A percentile compares a stretch with the other conserved stretches of the same genome.
Evolutionary conservation across 2,113 vertebrate species (phyloP).

Genomic region (Antennarius striatus): DNA sequence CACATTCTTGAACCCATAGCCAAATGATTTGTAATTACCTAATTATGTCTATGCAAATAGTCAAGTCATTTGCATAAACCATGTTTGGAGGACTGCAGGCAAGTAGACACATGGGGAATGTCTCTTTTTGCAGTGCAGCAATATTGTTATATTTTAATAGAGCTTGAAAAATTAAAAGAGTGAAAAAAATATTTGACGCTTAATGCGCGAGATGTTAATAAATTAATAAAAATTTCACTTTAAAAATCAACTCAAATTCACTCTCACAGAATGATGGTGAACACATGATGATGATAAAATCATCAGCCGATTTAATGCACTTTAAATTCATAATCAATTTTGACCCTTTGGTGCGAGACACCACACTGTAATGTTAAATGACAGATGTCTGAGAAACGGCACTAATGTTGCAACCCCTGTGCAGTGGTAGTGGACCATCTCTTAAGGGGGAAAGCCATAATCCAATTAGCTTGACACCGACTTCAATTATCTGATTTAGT

Average conservation of each 20-base stretch:
- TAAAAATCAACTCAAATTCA: background rate
- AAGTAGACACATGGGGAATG: slow-evolving; percentile 53
- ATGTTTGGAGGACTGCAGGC: slow-evolving; percentile 62
- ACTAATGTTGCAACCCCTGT: slow-evolving; percentile 64
- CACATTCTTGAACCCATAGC: slow-evolving; percentile 85
- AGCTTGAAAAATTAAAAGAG: background rate
- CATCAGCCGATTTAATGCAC: slow-evolving; percentile 28
- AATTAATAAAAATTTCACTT: background rate
- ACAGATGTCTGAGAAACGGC: slow-evolving; percentile 66
- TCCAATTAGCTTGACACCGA: slow-evolving; percentile 82
- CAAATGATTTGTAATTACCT: slow-evolving; percentile 92
- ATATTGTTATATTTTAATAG: slow-evolving; percentile 28
- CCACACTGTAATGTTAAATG: slow-evolving; percentile 42
- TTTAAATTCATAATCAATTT: slow-evolving; percentile 54
- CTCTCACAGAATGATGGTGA: slow-evolving; percentile 18
- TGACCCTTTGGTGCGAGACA: slow-evolving; percentile 36
- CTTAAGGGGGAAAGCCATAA: slow-evolving; percentile 82
- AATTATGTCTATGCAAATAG: slow-evolving; percentile 91
- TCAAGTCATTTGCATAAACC: slow-evolving; percentile 79
- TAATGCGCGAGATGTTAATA: slow-evolving; percentile 6
- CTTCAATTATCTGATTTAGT: slow-evolving; percentile 86
- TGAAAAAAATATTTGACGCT: background rate
- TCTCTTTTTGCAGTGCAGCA: slow-evolving; percentile 12
- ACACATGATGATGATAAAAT: slow-evolving; percentile 11
- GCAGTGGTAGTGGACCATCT: slow-evolving; percentile 50